Conservation (phyloP, 2,113 vertebrate species). For the Urocitellus parryii region DNA sequence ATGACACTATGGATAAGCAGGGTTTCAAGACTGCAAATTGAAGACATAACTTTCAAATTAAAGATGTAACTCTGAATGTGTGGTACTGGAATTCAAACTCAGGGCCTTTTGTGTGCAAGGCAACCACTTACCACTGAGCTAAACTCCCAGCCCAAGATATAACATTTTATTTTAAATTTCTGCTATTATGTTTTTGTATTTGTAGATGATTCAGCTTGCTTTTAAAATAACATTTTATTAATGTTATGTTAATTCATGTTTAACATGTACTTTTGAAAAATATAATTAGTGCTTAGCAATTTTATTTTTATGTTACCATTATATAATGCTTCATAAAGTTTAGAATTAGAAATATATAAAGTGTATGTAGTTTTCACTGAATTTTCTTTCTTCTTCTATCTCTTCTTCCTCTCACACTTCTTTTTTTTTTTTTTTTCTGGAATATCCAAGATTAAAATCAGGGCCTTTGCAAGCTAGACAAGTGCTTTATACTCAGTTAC, state of each 20-base stretch:
- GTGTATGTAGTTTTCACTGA: not conserved
- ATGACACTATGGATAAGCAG: not conserved
- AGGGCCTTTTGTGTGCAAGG: too few relatives aligned
- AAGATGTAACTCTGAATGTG: not conserved
- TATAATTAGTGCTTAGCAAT: conserved; percentile 11
- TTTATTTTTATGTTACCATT: not conserved
- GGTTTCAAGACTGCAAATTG: not conserved
- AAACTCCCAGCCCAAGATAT: not conserved
- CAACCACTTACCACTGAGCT: not conserved
- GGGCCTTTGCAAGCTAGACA: too few relatives aligned
- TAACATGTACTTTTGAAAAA: conserved; percentile 31
- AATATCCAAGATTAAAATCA: too few relatives aligned
- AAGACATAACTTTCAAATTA: conserved; percentile 1
- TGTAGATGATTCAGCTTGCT: not conserved
- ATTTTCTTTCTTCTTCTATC: too few relatives aligned
- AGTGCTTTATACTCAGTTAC: too few relatives aligned
- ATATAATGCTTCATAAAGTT: not conserved
- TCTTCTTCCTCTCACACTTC: too few relatives aligned
- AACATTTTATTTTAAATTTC: not conserved
- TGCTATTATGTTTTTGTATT: not conserved
- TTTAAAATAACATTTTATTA: conserved; percentile 23
- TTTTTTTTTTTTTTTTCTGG: not conserved
- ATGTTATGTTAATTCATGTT: conserved; percentile 16
- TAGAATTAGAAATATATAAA: not conserved
- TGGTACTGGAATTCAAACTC: too few relatives aligned